Conservation (phyloP, 2,797 vertebrate species). For the Neosalanx taihuensis region DNA sequence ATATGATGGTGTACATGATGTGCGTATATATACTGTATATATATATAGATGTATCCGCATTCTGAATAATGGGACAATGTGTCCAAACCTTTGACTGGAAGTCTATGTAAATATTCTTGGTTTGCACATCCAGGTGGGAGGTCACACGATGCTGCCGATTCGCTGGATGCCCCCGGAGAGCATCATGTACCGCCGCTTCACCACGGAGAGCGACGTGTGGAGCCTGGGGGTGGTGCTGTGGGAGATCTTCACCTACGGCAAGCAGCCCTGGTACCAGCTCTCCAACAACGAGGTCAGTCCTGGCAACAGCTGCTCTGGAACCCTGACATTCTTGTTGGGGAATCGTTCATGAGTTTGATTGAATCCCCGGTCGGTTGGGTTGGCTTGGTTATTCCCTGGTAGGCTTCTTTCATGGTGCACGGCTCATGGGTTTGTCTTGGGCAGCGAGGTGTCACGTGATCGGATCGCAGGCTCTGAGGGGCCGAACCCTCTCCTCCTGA, state of each 20-base stretch:
- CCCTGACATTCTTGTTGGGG: background rate
- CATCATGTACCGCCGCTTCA: conserved; percentile 99
- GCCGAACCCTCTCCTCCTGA: too few species aligned
- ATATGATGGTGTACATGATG: background rate
- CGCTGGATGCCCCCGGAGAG: conserved; percentile 99
- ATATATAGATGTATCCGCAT: too few species aligned
- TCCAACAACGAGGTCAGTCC: conserved; percentile 95
- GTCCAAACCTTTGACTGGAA: too few species aligned
- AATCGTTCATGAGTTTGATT: background rate
- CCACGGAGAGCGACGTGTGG: conserved; percentile 98
- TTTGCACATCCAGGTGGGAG: conserved; percentile 81
- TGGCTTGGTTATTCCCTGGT: too few species aligned
- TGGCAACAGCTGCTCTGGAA: too few species aligned
- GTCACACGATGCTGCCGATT: conserved; percentile 98
- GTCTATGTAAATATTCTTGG: too few species aligned
- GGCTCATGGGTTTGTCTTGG: too few species aligned
- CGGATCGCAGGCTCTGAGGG: too few species aligned
- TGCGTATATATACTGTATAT: background rate
- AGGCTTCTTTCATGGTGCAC: too few species aligned
- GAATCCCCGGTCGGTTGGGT: background rate
- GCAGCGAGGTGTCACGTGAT: too few species aligned
- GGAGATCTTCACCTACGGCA: conserved; percentile 99
- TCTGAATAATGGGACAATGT: too few species aligned
- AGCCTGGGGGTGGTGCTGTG: conserved; percentile 97
- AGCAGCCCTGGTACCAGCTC: conserved; percentile 99